Conservation (phyloP, 2,888 invertebrate genomes). For the Agrochola macilenta region DNA sequence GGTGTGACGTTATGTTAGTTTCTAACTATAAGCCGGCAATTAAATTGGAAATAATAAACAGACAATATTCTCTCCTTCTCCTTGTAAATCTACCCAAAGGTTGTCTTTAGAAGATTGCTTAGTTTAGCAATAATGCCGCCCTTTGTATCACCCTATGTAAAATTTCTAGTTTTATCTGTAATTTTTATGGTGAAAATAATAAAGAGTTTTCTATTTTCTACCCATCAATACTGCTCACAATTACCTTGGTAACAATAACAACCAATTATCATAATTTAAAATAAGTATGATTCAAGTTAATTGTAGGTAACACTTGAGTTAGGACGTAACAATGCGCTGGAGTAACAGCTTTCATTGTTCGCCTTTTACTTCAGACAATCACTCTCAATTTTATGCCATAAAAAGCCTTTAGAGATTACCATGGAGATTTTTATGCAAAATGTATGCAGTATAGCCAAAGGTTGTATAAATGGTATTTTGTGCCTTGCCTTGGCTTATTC, state of each 20-base stretch:
- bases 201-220: neutral
- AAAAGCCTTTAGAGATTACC: neutral
- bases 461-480: neutral
- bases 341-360: constrained; percentile 29
- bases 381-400: neutral
- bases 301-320: constrained; percentile 18
- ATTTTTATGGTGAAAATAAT: neutral
- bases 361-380: constrained; percentile 29
- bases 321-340: neutral
- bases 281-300: neutral
- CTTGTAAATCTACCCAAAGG: neutral
- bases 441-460: neutral
- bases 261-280: neutral
- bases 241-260: neutral
- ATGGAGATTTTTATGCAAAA: neutral
- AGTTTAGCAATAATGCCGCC: neutral
- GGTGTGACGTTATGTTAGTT: neutral
- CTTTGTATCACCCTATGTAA: neutral
- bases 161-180: neutral
- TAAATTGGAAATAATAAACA: neutral
- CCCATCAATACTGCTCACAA: too few species aligned
- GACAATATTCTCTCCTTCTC: neutral
- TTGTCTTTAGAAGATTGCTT: neutral
- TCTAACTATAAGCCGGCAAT: neutral
- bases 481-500: neutral